phyloP scores from a whole-genome alignment of 2,797 vertebrate species.

The Limosa lapponica region DNA sequence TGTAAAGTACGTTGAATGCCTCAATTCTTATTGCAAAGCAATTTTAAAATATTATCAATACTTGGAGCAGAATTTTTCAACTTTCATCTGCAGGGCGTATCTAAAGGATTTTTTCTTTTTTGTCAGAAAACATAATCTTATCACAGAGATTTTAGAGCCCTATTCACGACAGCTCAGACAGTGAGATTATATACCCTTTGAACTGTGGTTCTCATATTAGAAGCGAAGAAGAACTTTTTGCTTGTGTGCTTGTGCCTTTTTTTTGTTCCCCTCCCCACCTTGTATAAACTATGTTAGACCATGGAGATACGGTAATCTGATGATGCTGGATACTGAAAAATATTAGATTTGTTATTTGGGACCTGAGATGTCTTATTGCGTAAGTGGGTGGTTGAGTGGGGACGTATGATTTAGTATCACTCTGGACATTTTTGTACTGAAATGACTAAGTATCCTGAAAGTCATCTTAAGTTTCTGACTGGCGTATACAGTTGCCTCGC shows the following conservation, averaged over 20 bases:
- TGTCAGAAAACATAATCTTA: conserved; percentile 24
- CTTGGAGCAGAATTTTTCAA: not conserved
- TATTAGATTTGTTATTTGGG: not conserved
- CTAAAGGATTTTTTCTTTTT: not conserved
- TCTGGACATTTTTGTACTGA: not conserved
- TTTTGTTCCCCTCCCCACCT: rapidly evolving
- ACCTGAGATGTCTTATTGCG: not conserved
- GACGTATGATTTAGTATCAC: not conserved
- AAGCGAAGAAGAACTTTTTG: not conserved
- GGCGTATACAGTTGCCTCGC: not conserved
- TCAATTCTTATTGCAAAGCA: not conserved
- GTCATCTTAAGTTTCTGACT: not conserved
- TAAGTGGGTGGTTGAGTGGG: not conserved
- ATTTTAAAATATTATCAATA: not conserved
- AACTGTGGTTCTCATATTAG: not conserved
- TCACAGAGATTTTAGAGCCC: not conserved
- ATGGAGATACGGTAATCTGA: not conserved
- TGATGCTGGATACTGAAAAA: not conserved
- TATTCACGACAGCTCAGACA: conserved; percentile 2
- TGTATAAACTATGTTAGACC: not conserved
- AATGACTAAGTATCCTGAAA: not conserved
- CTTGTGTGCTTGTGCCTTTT: not conserved
- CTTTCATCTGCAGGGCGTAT: not conserved
- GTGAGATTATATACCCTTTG: not conserved
- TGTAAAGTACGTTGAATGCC: not conserved